Percentiles rank a stretch among this genome's conserved stretches.
phyloP scores from a whole-genome alignment of 1,140 invertebrate genomes.

The Streblospio benedicti region DNA sequence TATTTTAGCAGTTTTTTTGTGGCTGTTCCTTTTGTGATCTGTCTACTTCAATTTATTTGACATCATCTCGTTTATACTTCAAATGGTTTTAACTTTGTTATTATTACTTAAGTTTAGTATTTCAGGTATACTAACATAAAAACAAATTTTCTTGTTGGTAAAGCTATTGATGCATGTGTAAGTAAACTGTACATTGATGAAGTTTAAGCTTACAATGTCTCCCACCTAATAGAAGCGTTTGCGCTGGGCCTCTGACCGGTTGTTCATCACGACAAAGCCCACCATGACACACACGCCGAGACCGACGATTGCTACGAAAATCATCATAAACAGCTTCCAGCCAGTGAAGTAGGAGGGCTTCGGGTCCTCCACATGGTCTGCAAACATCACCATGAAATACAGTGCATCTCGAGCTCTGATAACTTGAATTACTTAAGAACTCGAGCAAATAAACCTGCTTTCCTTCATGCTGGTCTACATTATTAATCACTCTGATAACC shows the following conservation, averaged over 20 bases:
- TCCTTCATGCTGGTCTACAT: background rate
- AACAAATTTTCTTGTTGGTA: too few species aligned
- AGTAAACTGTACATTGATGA: too few species aligned
- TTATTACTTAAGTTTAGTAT: too few species aligned
- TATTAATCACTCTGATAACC: background rate
- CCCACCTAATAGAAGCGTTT: slow-evolving; percentile 80
- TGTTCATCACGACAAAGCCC: slow-evolving; percentile 83
- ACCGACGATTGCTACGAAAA: slow-evolving; percentile 67
- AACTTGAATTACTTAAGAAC: background rate
- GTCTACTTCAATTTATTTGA: too few species aligned
- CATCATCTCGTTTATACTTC: too few species aligned
- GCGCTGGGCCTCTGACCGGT: slow-evolving; percentile 75
- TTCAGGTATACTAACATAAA: too few species aligned
- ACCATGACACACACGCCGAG: slow-evolving; percentile 71
- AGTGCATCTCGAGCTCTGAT: slow-evolving; percentile 7
- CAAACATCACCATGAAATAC: slow-evolving; percentile 28
- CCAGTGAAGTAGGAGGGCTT: slow-evolving; percentile 63
- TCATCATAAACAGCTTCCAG: slow-evolving; percentile 77
- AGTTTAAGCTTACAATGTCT: too few species aligned
- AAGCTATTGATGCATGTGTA: too few species aligned
- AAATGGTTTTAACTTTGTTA: too few species aligned
- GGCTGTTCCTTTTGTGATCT: too few species aligned
- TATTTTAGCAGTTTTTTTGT: too few species aligned
- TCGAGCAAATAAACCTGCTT: background rate
- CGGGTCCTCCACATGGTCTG: slow-evolving; percentile 77